Conservation (phyloP, 2,797 vertebrate species). For the Echiichthys vipera region DNA sequence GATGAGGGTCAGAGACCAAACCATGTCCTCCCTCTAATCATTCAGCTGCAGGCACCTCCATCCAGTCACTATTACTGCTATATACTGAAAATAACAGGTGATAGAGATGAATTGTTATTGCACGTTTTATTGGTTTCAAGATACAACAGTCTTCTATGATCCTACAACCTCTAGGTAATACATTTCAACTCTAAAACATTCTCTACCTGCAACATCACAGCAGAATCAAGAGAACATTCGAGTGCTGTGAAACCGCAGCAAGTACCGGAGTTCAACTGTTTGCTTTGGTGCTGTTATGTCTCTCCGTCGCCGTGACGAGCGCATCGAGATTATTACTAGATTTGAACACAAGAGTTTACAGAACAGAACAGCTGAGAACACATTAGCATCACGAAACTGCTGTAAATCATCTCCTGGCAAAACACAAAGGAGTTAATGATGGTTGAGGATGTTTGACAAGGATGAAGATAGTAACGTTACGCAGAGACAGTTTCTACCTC, state of each 20-base stretch:
- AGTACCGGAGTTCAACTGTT: slow-evolving; percentile 16
- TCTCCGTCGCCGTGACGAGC: neutral
- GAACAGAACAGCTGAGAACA: slow-evolving; percentile 5
- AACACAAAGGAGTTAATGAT: slow-evolving; percentile 17
- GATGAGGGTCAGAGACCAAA: slow-evolving; percentile 18
- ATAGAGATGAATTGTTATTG: slow-evolving; percentile 70
- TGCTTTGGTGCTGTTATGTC: slow-evolving; percentile 27
- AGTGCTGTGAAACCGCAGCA: slow-evolving; percentile 37
- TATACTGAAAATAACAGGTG: slow-evolving; percentile 27
- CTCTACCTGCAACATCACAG: slow-evolving; percentile 55
- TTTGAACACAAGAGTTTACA: slow-evolving; percentile 32
- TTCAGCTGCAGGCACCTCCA: neutral
- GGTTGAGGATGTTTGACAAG: slow-evolving; percentile 10
- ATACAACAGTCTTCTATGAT: slow-evolving; percentile 80
- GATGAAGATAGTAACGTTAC: slow-evolving; percentile 3
- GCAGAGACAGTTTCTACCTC: slow-evolving; percentile 8
- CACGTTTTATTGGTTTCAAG: slow-evolving; percentile 86
- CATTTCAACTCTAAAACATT: slow-evolving; percentile 49
- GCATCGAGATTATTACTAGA: slow-evolving; percentile 10
- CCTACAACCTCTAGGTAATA: slow-evolving; percentile 58
- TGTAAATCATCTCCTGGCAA: slow-evolving; percentile 16
- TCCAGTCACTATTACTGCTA: neutral
- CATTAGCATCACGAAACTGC: neutral
- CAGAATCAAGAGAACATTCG: slow-evolving; percentile 59
- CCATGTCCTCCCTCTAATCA: neutral